Conservation (phyloP, 2,113 vertebrate species). For the Pampusana beccarii region DNA sequence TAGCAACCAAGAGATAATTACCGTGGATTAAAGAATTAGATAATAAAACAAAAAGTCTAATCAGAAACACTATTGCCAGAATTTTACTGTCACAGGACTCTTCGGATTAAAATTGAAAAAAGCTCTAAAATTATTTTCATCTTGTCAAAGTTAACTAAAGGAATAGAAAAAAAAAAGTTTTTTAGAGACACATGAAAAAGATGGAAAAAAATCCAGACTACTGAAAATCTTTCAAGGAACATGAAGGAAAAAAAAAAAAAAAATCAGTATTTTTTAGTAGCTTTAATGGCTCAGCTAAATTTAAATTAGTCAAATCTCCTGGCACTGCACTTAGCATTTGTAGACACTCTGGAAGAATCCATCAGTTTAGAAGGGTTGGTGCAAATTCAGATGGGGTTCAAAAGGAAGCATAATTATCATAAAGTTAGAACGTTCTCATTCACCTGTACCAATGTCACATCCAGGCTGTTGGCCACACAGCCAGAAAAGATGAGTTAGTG, state of each 20-base stretch:
- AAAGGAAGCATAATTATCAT: neutral
- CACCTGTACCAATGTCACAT: neutral
- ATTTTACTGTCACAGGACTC: slow-evolving; percentile 15
- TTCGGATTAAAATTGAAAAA: neutral
- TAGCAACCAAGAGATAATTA: slow-evolving; percentile 36
- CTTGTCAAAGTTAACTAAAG: slow-evolving; percentile 34
- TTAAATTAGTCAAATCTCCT: neutral
- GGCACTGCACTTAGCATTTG: neutral
- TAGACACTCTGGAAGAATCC: neutral
- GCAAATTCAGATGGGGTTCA: neutral
- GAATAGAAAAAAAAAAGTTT: neutral
- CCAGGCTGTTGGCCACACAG: neutral
- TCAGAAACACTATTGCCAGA: slow-evolving; percentile 14
- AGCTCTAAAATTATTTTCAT: neutral
- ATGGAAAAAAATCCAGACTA: slow-evolving; percentile 33
- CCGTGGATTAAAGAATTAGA: slow-evolving; percentile 44
- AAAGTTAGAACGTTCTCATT: neutral
- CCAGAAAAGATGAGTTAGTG: neutral
- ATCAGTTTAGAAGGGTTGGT: neutral
- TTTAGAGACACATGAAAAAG: neutral
- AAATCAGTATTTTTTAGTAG: neutral
- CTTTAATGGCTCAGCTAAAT: neutral
- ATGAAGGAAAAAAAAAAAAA: slow-evolving; percentile 19
- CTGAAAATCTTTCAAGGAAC: slow-evolving; percentile 26
- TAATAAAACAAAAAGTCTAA: slow-evolving; percentile 49